phyloP scores from a whole-genome alignment of 2,797 vertebrate genomes.

The Coilia nasus region DNA sequence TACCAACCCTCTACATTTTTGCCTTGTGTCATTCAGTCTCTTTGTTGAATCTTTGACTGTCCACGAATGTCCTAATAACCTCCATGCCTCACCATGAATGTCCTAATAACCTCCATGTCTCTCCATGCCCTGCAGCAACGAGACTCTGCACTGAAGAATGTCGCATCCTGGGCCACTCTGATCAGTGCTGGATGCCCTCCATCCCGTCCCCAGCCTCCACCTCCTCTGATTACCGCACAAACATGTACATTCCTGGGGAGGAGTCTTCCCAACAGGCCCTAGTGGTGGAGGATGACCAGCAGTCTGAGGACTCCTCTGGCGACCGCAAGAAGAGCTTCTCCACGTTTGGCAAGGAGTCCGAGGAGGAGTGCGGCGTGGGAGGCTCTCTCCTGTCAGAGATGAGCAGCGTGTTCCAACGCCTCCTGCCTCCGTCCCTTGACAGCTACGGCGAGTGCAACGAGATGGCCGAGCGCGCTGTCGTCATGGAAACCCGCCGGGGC shows the following conservation, averaged over 20 bases:
- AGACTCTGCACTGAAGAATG: conserved; percentile 96
- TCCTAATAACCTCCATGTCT: conserved; percentile 13
- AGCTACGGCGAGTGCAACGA: conserved; percentile 83
- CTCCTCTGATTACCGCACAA: conserved; percentile 90
- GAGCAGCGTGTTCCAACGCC: conserved; percentile 94
- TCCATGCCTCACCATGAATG: not conserved
- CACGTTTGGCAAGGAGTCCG: conserved; percentile 92
- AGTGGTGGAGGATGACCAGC: conserved; percentile 77
- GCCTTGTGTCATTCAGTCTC: not conserved
- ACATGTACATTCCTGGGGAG: conserved; percentile 96
- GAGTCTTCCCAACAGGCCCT: conserved; percentile 80
- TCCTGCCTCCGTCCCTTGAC: conserved; percentile 86
- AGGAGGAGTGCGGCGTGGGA: conserved; percentile 74
- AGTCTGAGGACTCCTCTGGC: conserved; percentile 70
- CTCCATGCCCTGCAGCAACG: conserved; percentile 77
- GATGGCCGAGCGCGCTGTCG: conserved; percentile 68
- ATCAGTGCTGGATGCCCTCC: conserved; percentile 99
- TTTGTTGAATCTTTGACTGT: not conserved
- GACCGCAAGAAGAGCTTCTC: conserved; percentile 93
- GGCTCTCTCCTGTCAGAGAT: conserved; percentile 93
- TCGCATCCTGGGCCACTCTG: conserved; percentile 92
- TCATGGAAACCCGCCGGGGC: conserved; percentile 83
- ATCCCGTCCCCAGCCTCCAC: conserved; percentile 82
- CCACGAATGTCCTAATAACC: not conserved
- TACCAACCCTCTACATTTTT: conserved; percentile 39